Evolutionary conservation across 2,113 vertebrate genomes (phyloP).

Genomic region (Rattus rattus): DNA sequence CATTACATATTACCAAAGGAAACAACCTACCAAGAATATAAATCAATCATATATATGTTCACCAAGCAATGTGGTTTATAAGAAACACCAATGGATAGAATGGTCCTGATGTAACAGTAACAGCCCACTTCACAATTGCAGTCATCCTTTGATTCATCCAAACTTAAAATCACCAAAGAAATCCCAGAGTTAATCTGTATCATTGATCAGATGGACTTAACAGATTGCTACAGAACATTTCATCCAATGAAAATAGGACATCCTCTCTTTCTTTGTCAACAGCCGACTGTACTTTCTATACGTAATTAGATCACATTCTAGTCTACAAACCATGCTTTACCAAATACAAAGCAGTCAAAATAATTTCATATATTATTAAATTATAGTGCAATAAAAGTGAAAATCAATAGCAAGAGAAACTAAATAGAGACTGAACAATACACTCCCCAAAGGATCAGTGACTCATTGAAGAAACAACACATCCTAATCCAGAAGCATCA

Average conservation of each 20-base stretch:
- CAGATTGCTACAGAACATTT: neutral
- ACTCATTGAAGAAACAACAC: neutral
- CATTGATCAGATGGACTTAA: neutral
- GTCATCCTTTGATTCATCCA: neutral
- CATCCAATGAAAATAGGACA: neutral
- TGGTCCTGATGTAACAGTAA: neutral
- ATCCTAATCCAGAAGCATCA: neutral
- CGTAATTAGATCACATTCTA: neutral
- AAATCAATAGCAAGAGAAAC: neutral
- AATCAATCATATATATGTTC: neutral
- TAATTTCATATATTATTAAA: neutral
- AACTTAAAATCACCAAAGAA: neutral
- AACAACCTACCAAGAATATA: neutral
- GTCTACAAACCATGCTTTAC: neutral
- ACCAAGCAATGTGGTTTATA: neutral
- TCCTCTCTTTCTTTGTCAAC: neutral
- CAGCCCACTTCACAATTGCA: neutral
- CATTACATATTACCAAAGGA: neutral
- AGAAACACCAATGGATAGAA: neutral
- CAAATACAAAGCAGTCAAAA: neutral
- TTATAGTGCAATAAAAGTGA: neutral
- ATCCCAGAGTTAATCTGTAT: neutral
- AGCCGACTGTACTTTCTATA: neutral
- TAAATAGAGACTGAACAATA: neutral
- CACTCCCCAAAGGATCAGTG: neutral